phyloP scores from a whole-genome alignment of 2,113 vertebrate species.

The Grus americana region DNA sequence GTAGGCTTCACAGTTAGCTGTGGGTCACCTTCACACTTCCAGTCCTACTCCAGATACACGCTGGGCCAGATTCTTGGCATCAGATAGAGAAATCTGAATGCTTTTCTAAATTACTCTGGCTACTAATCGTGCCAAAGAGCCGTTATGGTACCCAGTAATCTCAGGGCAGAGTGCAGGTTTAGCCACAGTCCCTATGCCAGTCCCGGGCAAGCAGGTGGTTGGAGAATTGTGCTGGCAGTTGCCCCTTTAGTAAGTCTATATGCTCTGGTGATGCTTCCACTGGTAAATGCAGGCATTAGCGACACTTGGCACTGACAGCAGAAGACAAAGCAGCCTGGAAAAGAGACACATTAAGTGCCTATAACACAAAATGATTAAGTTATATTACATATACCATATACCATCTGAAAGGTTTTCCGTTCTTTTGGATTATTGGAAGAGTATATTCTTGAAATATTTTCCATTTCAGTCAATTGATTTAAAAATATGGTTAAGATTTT shows the following conservation, averaged over 20 bases:
- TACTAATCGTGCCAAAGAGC: not conserved
- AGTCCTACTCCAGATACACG: not conserved
- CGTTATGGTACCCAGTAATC: not conserved
- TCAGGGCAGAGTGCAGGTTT: not conserved
- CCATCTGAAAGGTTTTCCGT: not conserved
- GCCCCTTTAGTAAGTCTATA: not conserved
- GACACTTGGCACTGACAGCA: not conserved
- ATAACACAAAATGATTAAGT: not conserved
- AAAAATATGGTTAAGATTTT: not conserved
- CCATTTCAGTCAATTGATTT: not conserved
- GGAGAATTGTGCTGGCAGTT: not conserved
- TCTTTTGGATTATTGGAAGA: not conserved
- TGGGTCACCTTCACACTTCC: not conserved
- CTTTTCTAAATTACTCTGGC: conserved; percentile 2
- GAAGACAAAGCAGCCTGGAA: not conserved
- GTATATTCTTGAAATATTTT: not conserved
- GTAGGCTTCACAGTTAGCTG: not conserved
- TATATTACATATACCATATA: not conserved
- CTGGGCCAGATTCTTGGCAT: not conserved
- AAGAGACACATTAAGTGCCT: not conserved
- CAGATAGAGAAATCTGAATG: not conserved
- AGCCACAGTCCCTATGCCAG: not conserved
- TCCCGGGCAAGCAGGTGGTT: conserved; percentile 25
- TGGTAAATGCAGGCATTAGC: not conserved
- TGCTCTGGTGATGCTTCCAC: not conserved